Conservation (phyloP, 92 coral and sea anemone genomes). For the Ricordea florida region DNA sequence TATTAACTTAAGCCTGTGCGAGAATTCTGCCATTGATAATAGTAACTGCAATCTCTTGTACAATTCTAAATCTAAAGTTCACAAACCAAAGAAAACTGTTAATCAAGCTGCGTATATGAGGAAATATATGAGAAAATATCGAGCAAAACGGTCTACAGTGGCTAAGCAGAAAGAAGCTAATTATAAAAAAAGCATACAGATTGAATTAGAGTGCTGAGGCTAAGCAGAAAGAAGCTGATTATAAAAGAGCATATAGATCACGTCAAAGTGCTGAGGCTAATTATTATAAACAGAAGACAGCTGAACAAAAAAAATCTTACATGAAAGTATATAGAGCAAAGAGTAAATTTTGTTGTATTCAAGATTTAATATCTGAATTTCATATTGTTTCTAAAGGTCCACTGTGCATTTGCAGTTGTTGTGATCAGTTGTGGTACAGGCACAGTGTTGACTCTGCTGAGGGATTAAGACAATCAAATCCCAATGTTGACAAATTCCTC, state of each 20-base stretch:
- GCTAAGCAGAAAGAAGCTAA: conserved; percentile 2
- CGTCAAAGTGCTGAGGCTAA: neutral
- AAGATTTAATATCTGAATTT: neutral
- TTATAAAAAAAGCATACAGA: conserved; percentile 1
- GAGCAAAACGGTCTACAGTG: neutral
- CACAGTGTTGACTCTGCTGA: too few relatives aligned
- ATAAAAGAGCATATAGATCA: neutral
- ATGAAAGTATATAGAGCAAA: neutral
- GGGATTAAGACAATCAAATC: neutral
- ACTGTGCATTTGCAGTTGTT: too few relatives aligned
- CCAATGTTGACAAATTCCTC: neutral
- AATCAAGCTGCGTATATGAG: too few relatives aligned
- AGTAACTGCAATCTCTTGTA: neutral
- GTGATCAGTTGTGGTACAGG: too few relatives aligned
- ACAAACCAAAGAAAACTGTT: too few relatives aligned
- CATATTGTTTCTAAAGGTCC: too few relatives aligned
- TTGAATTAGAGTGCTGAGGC: neutral
- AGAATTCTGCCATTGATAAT: neutral
- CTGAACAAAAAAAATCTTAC: neutral
- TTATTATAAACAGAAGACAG: neutral
- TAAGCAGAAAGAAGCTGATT: neutral
- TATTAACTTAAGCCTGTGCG: neutral
- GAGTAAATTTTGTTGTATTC: neutral
- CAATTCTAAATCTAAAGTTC: too few relatives aligned
- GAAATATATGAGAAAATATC: neutral